phyloP scores from a whole-genome alignment of 2,113 vertebrate genomes.

The Bungarus multicinctus region DNA sequence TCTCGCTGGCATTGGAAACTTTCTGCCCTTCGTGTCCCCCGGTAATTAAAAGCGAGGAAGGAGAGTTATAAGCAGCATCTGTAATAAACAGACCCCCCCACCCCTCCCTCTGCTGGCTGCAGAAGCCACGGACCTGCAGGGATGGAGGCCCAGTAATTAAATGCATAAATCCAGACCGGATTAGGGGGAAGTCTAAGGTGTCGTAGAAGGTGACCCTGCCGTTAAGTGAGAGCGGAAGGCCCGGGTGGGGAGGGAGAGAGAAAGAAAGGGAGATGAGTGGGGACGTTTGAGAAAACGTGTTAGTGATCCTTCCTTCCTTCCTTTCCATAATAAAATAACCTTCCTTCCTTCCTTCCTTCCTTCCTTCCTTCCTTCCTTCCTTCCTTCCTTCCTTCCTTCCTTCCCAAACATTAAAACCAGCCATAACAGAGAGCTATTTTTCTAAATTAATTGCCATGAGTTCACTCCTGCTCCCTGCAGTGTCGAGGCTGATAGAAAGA shows the following conservation, averaged over 20 bases:
- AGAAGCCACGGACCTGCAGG: neutral
- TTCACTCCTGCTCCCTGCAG: neutral
- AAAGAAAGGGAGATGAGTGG: neutral
- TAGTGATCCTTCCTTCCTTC: neutral
- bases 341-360: neutral
- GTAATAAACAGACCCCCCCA: neutral
- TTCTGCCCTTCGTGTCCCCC: neutral
- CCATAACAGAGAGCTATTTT: neutral
- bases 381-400: too few species aligned
- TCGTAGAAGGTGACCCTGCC: neutral
- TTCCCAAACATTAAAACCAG: neutral
- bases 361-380: too few species aligned
- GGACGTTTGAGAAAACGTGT: neutral
- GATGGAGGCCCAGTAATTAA: constrained; percentile 7
- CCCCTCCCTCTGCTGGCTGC: neutral
- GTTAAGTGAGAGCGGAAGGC: neutral
- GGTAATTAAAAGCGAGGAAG: constrained; percentile 28
- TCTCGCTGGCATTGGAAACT: neutral
- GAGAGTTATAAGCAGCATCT: neutral
- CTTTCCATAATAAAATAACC: too few species aligned
- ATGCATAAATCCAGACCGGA: constrained; percentile 25
- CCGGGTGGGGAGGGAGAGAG: neutral
- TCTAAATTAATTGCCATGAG: neutral
- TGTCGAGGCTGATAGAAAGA: neutral
- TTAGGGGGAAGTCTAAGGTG: neutral